A percentile compares a stretch with the other conserved stretches of the same genome.
phyloP scores from a whole-genome alignment of 2,797 vertebrate genomes.

The Calcarius lapponicus region DNA sequence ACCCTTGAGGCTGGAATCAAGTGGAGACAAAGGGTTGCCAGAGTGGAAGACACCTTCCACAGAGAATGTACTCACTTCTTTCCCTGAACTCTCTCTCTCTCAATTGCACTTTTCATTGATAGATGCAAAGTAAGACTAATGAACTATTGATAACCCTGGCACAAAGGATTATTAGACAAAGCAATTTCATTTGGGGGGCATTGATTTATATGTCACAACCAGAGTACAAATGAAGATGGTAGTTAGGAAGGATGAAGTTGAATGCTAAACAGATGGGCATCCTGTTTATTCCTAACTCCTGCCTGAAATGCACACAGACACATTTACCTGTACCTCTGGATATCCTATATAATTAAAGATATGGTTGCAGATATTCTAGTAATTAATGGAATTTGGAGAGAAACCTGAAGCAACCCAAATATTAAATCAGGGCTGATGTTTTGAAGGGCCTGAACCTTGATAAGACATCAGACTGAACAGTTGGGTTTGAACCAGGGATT shows the following conservation, averaged over 20 bases:
- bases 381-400: background rate
- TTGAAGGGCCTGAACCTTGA: background rate
- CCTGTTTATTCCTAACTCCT: background rate
- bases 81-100: background rate
- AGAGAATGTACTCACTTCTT: background rate
- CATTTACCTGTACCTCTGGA: background rate
- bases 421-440: background rate
- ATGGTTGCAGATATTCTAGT: background rate
- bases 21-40: background rate
- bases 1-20: accelerated
- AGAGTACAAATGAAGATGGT: background rate
- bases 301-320: background rate
- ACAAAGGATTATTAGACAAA: slow-evolving; percentile 58
- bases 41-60: background rate
- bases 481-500: background rate
- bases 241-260: background rate
- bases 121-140: slow-evolving; percentile 57
- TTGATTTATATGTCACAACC: slow-evolving; percentile 32
- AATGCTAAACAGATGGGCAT: background rate
- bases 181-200: slow-evolving; percentile 37
- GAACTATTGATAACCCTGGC: slow-evolving; percentile 43
- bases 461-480: background rate
- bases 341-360: background rate
- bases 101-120: slow-evolving; percentile 8
- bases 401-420: background rate